Conservation (phyloP, 1,140 invertebrate genomes). For the Sesamia nonagrioides region DNA sequence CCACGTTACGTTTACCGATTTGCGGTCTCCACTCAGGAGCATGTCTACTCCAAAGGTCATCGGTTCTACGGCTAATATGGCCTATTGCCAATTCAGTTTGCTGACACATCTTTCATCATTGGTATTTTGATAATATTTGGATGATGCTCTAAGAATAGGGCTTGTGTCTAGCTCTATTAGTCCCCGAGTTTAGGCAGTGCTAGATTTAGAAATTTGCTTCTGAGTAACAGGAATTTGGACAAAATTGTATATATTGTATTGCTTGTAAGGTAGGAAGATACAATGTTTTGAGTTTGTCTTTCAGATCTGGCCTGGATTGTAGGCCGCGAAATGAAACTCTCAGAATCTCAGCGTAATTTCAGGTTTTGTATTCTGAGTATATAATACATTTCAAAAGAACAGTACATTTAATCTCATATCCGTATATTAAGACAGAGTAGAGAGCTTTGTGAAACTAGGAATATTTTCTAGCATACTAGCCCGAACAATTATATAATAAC, state of each 20-base stretch:
- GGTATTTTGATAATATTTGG: background rate
- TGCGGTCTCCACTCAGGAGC: too few relatives aligned
- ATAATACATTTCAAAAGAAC: too few relatives aligned
- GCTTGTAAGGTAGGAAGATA: background rate
- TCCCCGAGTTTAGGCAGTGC: background rate
- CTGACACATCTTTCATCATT: background rate
- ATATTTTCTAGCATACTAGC: background rate
- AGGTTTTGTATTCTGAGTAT: background rate
- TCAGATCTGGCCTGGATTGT: background rate
- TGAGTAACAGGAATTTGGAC: background rate
- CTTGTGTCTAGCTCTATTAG: background rate
- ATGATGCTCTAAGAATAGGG: background rate
- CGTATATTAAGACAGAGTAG: too few relatives aligned
- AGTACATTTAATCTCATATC: too few relatives aligned
- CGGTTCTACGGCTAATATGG: too few relatives aligned
- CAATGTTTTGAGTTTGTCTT: conserved; percentile 10
- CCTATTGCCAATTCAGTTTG: too few relatives aligned
- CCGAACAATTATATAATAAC: background rate
- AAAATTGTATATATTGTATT: background rate
- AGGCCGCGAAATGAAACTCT: background rate
- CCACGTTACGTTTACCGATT: too few relatives aligned
- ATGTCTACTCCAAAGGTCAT: too few relatives aligned
- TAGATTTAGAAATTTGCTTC: background rate
- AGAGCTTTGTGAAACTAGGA: background rate
- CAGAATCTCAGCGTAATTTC: background rate